A percentile compares a stretch with the other conserved stretches of the same genome.
Evolutionary conservation across 2,113 vertebrate genomes (phyloP).

Genomic region (Peromyscus polionotus): DNA sequence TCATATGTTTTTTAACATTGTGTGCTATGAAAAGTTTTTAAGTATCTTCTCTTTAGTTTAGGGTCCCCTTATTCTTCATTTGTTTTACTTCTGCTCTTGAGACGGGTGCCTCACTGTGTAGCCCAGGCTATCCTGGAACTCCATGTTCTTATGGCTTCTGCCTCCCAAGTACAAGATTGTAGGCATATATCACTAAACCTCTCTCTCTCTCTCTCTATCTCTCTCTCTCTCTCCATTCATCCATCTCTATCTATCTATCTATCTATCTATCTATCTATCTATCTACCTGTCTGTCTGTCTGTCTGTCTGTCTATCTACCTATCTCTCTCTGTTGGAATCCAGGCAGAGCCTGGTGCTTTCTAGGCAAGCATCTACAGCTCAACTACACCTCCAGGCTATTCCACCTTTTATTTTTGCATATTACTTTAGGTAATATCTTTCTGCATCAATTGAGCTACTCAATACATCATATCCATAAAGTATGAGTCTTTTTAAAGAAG

Average conservation of each 20-base stretch:
- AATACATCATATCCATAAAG: neutral
- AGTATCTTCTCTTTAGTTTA: constrained; percentile 43
- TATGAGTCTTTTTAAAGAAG: neutral
- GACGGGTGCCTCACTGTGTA: neutral
- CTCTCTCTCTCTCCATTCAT: too few relatives aligned
- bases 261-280: too few relatives aligned
- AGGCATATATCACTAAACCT: neutral
- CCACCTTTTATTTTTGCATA: neutral
- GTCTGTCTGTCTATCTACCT: too few relatives aligned
- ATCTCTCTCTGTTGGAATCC: neutral
- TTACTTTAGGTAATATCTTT: constrained; percentile 21
- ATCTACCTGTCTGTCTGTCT: too few relatives aligned
- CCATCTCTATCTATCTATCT: too few relatives aligned
- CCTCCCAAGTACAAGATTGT: neutral
- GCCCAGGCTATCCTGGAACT: neutral
- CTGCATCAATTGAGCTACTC: neutral
- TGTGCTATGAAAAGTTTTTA: neutral
- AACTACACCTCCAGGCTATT: neutral
- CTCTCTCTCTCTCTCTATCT: too few relatives aligned
- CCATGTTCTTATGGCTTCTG: too few relatives aligned
- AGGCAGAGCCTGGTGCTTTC: neutral
- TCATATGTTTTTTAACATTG: neutral
- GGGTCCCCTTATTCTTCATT: neutral
- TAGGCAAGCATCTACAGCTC: neutral
- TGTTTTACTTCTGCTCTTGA: neutral